phyloP scores from a whole-genome alignment of 2,888 invertebrate genomes.

The Nemotelus pantherinus region DNA sequence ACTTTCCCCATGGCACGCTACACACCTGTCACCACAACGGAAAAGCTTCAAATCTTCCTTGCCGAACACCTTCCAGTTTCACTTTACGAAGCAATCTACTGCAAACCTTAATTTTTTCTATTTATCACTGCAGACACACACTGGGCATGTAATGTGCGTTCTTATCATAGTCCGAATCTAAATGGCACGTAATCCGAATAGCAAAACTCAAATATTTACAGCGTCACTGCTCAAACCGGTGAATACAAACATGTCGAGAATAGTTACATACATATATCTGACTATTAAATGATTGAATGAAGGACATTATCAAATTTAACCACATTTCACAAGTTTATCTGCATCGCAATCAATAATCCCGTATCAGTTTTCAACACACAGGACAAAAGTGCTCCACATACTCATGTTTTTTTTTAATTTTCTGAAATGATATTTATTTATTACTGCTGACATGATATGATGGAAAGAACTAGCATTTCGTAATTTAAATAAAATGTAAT shows the following conservation, averaged over 20 bases:
- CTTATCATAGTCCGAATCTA: too few relatives aligned
- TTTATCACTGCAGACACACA: too few relatives aligned
- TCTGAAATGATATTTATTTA: not conserved
- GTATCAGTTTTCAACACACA: too few relatives aligned
- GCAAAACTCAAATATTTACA: not conserved
- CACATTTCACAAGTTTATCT: not conserved
- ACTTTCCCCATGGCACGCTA: constrained; percentile 86
- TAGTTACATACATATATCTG: too few relatives aligned
- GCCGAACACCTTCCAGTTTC: constrained; percentile 84
- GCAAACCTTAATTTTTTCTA: constrained; percentile 55
- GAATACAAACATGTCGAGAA: too few relatives aligned
- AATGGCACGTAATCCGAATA: too few relatives aligned
- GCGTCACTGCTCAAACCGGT: not conserved
- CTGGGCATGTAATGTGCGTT: too few relatives aligned
- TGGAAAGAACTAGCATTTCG: not conserved
- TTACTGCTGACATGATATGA: not conserved
- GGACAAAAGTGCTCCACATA: not conserved
- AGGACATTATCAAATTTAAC: not conserved
- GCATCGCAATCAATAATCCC: too few relatives aligned
- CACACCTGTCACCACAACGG: constrained; percentile 81
- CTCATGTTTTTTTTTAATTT: not conserved
- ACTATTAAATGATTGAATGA: not conserved
- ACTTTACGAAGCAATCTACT: constrained; percentile 81
- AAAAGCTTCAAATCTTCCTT: constrained; percentile 81
- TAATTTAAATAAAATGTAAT: not conserved